Evolutionary conservation across 2,797 vertebrate species (phyloP).

Genomic region (Acrossocheilus fasciatus): DNA sequence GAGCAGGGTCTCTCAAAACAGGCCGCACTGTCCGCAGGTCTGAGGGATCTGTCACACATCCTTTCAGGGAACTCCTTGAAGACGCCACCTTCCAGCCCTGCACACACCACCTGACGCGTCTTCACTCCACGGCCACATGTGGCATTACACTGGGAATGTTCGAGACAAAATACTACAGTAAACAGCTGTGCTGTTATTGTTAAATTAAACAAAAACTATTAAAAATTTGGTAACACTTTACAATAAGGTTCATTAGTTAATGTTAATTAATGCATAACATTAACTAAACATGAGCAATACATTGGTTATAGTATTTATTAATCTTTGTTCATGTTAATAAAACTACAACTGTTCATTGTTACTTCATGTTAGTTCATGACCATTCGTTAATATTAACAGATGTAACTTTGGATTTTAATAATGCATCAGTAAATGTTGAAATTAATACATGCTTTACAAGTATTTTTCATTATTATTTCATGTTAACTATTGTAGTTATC

Average conservation of each 20-base stretch:
- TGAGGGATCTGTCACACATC: constrained; percentile 71
- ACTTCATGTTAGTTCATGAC: background rate
- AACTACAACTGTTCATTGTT: background rate
- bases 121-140: constrained; percentile 82
- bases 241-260: background rate
- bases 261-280: background rate
- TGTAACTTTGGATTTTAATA: background rate
- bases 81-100: constrained; percentile 79
- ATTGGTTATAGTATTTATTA: background rate
- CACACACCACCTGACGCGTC: constrained; percentile 79
- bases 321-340: background rate
- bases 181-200: background rate
- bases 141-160: constrained; percentile 77
- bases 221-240: background rate
- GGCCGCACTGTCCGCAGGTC: constrained; percentile 75
- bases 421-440: background rate
- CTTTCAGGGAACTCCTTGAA: constrained; percentile 82
- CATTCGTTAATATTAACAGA: background rate
- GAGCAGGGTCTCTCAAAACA: constrained; percentile 86
- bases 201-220: background rate
- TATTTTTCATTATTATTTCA: background rate
- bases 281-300: background rate
- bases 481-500: background rate
- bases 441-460: background rate
- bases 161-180: constrained; percentile 7